phyloP scores from a whole-genome alignment of 1,140 invertebrate species.

The Diuraphis noxia region DNA sequence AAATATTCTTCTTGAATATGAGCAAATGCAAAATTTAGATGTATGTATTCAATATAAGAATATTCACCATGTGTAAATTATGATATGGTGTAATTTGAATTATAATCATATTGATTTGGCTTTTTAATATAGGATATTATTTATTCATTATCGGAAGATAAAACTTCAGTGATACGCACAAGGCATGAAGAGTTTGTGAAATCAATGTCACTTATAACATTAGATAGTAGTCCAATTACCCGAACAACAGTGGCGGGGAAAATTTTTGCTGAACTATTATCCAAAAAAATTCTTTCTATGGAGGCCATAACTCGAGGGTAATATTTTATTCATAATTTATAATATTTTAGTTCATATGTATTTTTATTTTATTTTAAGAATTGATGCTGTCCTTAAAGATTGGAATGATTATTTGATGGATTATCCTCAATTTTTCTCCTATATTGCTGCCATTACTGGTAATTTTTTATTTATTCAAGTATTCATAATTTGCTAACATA shows the following conservation, averaged over 20 bases:
- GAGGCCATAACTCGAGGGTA: constrained; percentile 21
- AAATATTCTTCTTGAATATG: constrained; percentile 37
- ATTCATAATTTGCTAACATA: too few relatives aligned
- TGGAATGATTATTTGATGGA: constrained; percentile 51
- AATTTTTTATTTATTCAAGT: not conserved
- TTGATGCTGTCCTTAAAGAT: constrained; percentile 44
- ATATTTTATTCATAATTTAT: not conserved
- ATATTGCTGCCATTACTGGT: constrained; percentile 50
- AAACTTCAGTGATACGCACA: not conserved
- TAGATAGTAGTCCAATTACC: not conserved
- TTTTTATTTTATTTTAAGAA: not conserved
- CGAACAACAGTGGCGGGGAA: constrained; percentile 19
- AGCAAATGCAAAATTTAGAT: constrained; percentile 31
- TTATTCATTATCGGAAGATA: not conserved
- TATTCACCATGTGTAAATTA: not conserved
- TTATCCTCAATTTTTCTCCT: constrained; percentile 47
- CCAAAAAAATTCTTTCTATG: constrained; percentile 25
- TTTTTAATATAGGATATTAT: constrained; percentile 26
- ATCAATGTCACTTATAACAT: not conserved
- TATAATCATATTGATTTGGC: not conserved
- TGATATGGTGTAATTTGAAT: not conserved
- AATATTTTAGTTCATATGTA: not conserved
- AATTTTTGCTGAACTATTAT: constrained; percentile 41
- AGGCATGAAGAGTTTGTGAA: constrained; percentile 46
- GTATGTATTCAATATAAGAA: not conserved